These are phyloP conservation scores for Siniperca obscura DNA, from an alignment of 2,797 vertebrate genomes.

Conservation along the genomic window DNA sequence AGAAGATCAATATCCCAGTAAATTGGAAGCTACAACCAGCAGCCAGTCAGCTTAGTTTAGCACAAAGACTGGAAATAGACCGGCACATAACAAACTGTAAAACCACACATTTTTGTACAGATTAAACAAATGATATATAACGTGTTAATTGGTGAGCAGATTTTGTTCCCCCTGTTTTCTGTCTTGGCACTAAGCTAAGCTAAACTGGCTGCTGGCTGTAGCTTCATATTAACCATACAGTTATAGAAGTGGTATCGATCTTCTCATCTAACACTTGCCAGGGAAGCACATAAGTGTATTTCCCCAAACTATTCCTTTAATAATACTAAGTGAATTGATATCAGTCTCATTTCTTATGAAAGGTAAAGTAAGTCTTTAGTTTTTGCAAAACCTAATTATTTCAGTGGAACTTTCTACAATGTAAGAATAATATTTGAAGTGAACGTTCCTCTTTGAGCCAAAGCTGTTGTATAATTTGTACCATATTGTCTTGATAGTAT, in stretches of 20 bases:
- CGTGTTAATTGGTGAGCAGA: neutral
- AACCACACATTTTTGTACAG: neutral
- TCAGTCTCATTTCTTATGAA: neutral
- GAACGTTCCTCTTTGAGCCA: neutral
- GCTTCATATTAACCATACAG: neutral
- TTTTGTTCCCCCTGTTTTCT: neutral
- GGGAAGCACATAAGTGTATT: neutral
- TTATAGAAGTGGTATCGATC: neutral
- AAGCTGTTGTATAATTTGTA: neutral
- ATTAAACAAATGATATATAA: neutral
- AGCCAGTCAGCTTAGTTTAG: neutral
- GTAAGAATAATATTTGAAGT: neutral
- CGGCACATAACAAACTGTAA: neutral
- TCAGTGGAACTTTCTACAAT: neutral
- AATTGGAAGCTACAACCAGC: neutral
- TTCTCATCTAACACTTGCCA: neutral
- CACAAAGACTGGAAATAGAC: neutral
- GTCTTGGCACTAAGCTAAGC: neutral
- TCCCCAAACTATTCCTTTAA: neutral
- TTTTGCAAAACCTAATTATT: neutral
- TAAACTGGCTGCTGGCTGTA: neutral
- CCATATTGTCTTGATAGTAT: neutral
- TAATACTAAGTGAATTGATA: neutral
- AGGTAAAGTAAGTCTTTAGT: neutral
- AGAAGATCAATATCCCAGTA: neutral